phyloP scores from a whole-genome alignment of 2,797 vertebrate genomes.

The Botia almorhae region DNA sequence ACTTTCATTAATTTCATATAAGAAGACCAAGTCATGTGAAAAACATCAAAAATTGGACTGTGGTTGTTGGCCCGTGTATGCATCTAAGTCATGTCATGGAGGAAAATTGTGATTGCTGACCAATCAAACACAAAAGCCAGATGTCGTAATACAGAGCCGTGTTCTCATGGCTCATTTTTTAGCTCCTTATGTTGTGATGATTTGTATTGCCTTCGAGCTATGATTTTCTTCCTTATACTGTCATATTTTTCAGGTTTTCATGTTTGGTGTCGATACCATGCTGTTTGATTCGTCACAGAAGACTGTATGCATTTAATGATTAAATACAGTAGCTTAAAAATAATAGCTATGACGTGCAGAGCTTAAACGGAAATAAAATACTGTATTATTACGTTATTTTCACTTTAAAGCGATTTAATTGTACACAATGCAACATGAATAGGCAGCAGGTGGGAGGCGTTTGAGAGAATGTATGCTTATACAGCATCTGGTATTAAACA shows the following conservation, averaged over 20 bases:
- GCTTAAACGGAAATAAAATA: neutral
- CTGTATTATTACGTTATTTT: neutral
- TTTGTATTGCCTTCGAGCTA: conserved; percentile 17
- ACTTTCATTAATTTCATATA: neutral
- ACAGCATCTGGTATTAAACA: conserved; percentile 4
- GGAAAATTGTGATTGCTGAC: neutral
- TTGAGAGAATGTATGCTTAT: neutral
- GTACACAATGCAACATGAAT: neutral
- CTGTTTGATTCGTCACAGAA: conserved; percentile 1
- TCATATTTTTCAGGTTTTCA: neutral
- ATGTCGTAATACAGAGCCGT: neutral
- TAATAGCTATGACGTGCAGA: neutral
- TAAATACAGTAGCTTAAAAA: neutral
- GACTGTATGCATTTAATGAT: neutral
- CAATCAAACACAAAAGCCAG: neutral
- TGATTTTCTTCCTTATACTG: conserved; percentile 1
- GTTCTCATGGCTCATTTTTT: conserved; percentile 2
- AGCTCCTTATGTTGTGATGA: neutral
- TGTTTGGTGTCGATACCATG: neutral
- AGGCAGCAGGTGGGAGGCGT: neutral
- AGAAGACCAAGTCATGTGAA: neutral
- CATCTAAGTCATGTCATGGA: neutral
- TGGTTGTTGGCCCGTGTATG: neutral
- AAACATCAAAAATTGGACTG: neutral
- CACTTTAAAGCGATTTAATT: neutral